These are phyloP conservation scores for Leiothrix lutea DNA, from an alignment of 2,113 vertebrate species.

Conservation along the genomic window DNA sequence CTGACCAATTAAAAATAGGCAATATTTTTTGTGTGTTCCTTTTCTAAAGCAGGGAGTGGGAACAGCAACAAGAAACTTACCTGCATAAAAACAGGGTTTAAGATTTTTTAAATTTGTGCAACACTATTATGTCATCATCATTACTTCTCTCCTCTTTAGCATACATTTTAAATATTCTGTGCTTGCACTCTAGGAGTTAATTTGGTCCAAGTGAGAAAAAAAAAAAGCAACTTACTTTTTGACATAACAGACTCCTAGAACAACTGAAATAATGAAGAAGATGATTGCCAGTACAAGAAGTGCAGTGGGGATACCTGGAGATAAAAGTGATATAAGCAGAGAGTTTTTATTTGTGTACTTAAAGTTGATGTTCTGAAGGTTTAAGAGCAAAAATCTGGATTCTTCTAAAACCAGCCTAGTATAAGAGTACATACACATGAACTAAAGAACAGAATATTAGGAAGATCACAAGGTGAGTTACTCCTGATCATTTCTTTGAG, in stretches of 20 bases:
- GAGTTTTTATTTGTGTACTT: not conserved
- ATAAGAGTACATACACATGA: not conserved
- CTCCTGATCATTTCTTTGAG: not conserved
- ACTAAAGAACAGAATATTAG: not conserved
- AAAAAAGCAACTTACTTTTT: conserved; percentile 75
- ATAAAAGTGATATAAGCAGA: not conserved
- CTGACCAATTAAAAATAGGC: not conserved
- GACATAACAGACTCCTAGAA: conserved; percentile 77
- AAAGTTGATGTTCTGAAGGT: not conserved
- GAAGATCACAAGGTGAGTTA: not conserved
- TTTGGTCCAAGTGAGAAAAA: not conserved
- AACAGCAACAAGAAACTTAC: not conserved
- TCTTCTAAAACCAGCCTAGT: not conserved
- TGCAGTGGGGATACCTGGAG: conserved; percentile 74
- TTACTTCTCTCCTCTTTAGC: not conserved
- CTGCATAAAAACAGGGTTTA: not conserved
- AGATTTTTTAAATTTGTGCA: not conserved
- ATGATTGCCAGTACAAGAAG: conserved; percentile 78
- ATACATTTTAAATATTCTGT: not conserved
- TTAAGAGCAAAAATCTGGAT: not conserved
- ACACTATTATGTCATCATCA: not conserved
- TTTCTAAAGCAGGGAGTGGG: not conserved
- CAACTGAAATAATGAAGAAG: conserved; percentile 73
- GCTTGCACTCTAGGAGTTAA: not conserved
- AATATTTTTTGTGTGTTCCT: not conserved